A percentile compares a stretch with the other conserved stretches of the same genome.
Evolutionary conservation across 2,888 invertebrate genomes (phyloP).

Genomic region (Ligdia adustata): DNA sequence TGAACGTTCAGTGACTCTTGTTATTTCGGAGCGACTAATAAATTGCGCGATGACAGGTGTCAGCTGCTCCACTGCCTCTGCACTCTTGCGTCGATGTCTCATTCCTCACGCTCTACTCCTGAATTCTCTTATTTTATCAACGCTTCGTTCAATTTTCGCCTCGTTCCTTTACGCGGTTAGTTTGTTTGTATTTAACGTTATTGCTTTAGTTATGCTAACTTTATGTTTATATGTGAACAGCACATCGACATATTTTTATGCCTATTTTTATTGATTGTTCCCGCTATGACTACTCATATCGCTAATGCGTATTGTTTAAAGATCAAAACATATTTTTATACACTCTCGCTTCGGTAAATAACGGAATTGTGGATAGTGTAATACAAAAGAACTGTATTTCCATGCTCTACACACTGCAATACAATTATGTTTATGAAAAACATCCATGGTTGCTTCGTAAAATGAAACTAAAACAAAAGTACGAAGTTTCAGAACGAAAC

Average conservation of each 20-base stretch:
- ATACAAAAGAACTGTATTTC: too few species aligned
- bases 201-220: slow-evolving; percentile 59
- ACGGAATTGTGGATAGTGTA: too few species aligned
- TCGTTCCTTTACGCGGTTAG: slow-evolving; percentile 70
- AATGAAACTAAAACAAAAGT: slow-evolving; percentile 38
- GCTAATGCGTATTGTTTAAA: too few species aligned
- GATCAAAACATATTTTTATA: too few species aligned
- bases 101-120: slow-evolving; percentile 82
- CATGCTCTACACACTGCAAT: background rate
- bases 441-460: slow-evolving; percentile 19
- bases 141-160: slow-evolving; percentile 81
- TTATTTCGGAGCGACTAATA: slow-evolving; percentile 83
- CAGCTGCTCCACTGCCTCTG: slow-evolving; percentile 83
- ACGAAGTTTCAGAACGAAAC: slow-evolving; percentile 28
- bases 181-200: slow-evolving; percentile 71
- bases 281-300: too few species aligned
- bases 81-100: slow-evolving; percentile 84
- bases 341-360: too few species aligned
- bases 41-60: slow-evolving; percentile 84
- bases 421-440: background rate
- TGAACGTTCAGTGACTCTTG: slow-evolving; percentile 78
- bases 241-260: background rate
- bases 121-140: slow-evolving; percentile 83
- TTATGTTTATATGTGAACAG: too few species aligned
- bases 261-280: too few species aligned